Percentiles rank a stretch among this genome's conserved stretches.
Evolutionary conservation across 2,113 vertebrate species (phyloP).

Genomic region (Ctenomys sociabilis): DNA sequence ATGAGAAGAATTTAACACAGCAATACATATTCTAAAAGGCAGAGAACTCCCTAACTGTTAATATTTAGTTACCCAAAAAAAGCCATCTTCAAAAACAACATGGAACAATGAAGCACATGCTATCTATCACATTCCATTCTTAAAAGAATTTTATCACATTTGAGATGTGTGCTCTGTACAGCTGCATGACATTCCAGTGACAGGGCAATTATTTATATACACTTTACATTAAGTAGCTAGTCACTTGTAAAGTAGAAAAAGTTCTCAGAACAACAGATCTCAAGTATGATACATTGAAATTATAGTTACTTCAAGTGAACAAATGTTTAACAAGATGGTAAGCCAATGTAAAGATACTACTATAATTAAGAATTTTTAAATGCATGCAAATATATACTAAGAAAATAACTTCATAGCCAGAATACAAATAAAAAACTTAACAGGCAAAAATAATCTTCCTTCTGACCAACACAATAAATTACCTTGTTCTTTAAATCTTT

Average conservation of each 20-base stretch:
- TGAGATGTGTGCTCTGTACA: constrained; percentile 50
- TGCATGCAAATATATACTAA: constrained; percentile 12
- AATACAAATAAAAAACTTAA: constrained; percentile 62
- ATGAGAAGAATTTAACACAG: constrained; percentile 43
- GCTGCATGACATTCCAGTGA: constrained; percentile 62
- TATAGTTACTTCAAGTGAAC: constrained; percentile 1
- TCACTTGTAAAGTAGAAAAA: constrained; percentile 63
- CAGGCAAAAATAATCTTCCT: background rate
- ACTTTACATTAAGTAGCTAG: constrained; percentile 51
- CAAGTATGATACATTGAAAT: constrained; percentile 16
- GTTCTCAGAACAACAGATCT: constrained; percentile 44
- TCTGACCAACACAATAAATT: constrained; percentile 5
- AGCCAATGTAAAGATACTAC: background rate
- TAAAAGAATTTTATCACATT: constrained; percentile 68
- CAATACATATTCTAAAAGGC: constrained; percentile 30
- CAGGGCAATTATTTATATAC: background rate
- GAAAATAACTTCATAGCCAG: constrained; percentile 49
- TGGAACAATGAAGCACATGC: constrained; percentile 46
- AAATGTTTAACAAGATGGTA: constrained; percentile 21
- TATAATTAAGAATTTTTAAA: constrained; percentile 64
- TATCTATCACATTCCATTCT: constrained; percentile 72
- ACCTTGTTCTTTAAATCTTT: background rate
- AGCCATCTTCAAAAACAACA: constrained; percentile 59
- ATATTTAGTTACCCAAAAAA: constrained; percentile 19
- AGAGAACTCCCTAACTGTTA: constrained; percentile 54